These are phyloP conservation scores for Gila robusta DNA, from an alignment of 2,797 vertebrate species.

Conservation along the genomic window DNA sequence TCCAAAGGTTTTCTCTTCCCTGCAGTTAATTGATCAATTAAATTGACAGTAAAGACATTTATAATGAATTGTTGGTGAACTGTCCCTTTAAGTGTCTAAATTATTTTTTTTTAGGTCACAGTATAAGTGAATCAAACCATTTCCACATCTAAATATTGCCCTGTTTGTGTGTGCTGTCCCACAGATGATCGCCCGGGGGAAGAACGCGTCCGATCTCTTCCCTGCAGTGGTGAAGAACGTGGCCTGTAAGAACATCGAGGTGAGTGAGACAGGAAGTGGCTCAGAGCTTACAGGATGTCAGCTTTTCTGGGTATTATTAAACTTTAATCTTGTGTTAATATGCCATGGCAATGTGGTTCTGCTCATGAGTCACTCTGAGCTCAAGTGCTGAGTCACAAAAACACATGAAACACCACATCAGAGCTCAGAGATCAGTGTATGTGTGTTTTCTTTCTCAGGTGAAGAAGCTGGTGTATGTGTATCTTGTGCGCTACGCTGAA, in stretches of 20 bases:
- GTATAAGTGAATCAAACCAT: neutral
- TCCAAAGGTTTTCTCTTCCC: too few relatives aligned
- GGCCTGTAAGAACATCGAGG: constrained; percentile 98
- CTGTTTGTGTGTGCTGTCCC: constrained; percentile 12
- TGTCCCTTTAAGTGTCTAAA: neutral
- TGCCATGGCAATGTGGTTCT: neutral
- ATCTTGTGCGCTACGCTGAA: constrained; percentile 95
- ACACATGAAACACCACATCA: neutral
- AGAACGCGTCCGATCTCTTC: constrained; percentile 96
- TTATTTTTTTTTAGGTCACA: neutral
- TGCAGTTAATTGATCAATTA: too few relatives aligned
- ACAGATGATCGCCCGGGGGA: constrained; percentile 97
- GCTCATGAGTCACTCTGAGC: constrained; percentile 28
- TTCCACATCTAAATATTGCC: neutral
- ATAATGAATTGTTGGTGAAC: too few relatives aligned
- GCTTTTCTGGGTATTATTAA: constrained; percentile 17
- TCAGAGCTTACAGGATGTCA: constrained; percentile 2
- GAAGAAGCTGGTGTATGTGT: constrained; percentile 98
- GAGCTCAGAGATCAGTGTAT: neutral
- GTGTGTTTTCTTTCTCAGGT: constrained; percentile 78
- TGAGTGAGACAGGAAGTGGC: constrained; percentile 67
- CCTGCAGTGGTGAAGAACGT: constrained; percentile 98
- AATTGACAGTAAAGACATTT: too few relatives aligned
- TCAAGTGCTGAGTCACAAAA: constrained; percentile 30
- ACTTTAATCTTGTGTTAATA: constrained; percentile 14